These are phyloP conservation scores for Cavia aperea DNA, from an alignment of 2,113 vertebrate species.

Conservation along the genomic window DNA sequence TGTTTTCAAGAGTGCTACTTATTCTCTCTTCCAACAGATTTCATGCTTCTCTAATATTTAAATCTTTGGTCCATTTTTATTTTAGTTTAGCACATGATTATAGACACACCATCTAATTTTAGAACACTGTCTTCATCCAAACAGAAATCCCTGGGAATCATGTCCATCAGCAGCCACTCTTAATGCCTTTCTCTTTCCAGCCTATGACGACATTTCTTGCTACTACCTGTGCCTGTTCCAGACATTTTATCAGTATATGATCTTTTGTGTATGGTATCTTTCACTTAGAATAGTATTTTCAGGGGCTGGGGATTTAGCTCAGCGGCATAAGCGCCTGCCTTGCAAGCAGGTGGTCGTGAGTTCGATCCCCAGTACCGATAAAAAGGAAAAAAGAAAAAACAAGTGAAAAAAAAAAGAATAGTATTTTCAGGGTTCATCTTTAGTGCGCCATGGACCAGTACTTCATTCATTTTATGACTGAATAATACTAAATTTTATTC, in stretches of 20 bases:
- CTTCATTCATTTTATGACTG: not conserved
- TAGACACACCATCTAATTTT: not conserved
- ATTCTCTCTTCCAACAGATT: not conserved
- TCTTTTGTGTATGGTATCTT: not conserved
- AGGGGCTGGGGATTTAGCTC: too few species aligned
- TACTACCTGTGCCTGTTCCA: not conserved
- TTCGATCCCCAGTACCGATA: too few species aligned
- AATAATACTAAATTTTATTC: not conserved
- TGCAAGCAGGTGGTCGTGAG: too few species aligned
- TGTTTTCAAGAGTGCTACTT: not conserved
- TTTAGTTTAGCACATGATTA: not conserved
- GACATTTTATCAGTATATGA: accelerated
- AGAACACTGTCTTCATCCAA: not conserved
- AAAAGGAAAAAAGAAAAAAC: too few species aligned
- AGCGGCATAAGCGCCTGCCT: too few species aligned
- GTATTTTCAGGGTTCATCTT: not conserved
- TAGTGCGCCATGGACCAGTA: not conserved
- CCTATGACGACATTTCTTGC: too few species aligned
- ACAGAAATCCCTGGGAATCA: not conserved
- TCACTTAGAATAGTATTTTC: not conserved
- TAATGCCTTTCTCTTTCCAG: too few species aligned
- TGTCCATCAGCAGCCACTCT: not conserved
- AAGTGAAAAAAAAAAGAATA: not conserved
- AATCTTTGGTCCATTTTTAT: not conserved
- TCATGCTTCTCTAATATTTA: not conserved